phyloP scores from a whole-genome alignment of 2,888 invertebrate genomes.

The Thysanoteuthis rhombus region DNA sequence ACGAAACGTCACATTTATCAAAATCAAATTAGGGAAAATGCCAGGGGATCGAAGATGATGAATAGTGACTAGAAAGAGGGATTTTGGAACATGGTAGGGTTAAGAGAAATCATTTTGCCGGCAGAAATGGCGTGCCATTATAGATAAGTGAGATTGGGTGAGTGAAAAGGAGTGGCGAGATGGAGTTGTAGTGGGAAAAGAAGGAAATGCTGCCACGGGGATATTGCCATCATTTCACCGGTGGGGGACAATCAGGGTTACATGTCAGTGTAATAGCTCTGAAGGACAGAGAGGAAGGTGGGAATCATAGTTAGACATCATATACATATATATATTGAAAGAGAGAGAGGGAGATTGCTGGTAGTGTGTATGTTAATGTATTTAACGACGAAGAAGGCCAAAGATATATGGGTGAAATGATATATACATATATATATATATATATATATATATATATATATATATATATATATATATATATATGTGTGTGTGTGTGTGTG shows the following conservation, averaged over 20 bases:
- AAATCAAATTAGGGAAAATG: background rate
- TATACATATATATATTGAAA: too few species aligned
- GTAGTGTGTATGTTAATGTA: too few species aligned
- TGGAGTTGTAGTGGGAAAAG: background rate
- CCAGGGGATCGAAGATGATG: too few species aligned
- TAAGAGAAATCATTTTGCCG: background rate
- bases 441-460: too few species aligned
- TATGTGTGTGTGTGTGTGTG: too few species aligned
- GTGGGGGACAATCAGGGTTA: background rate
- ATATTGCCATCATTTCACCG: background rate
- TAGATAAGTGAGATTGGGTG: background rate
- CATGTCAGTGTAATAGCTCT: background rate
- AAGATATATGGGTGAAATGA: too few species aligned
- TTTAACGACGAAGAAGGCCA: too few species aligned
- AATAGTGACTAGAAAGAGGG: background rate
- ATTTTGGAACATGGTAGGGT: background rate
- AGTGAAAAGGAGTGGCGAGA: background rate
- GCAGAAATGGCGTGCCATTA: background rate
- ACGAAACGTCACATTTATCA: background rate
- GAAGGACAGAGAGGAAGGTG: background rate
- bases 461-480: too few species aligned
- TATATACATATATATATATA: too few species aligned
- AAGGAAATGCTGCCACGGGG: background rate
- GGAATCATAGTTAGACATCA: background rate
- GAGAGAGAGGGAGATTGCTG: too few species aligned